Conservation (phyloP, 2,113 vertebrate genomes). For the Microtus ochrogaster region DNA sequence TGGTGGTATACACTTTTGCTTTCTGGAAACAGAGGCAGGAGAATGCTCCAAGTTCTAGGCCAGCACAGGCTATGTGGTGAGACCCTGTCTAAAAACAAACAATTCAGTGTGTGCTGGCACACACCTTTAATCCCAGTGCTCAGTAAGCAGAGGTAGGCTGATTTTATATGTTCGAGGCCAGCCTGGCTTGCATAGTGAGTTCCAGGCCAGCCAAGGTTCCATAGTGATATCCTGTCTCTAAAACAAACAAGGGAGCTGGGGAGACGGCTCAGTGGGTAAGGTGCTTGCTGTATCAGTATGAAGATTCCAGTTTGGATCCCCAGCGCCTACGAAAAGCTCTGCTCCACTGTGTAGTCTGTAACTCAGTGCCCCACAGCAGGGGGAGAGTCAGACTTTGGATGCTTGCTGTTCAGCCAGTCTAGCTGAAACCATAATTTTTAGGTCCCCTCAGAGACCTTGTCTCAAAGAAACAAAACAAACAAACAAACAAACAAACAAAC, state of each 20-base stretch:
- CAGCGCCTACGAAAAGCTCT: not conserved
- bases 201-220: not conserved
- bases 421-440: not conserved
- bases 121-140: not conserved
- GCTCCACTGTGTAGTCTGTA: not conserved
- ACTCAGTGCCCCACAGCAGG: not conserved
- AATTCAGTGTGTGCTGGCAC: not conserved
- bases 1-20: not conserved
- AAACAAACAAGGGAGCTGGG: not conserved
- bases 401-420: not conserved
- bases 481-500: no score
- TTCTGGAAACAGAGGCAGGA: not conserved
- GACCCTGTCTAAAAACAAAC: not conserved
- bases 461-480: not conserved
- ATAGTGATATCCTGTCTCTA: not conserved
- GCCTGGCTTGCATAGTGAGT: not conserved
- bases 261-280: not conserved
- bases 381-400: not conserved
- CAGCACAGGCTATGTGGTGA: not conserved
- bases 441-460: not conserved
- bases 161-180: not conserved
- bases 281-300: not conserved
- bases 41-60: not conserved
- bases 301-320: not conserved
- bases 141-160: not conserved